A percentile compares a stretch with the other conserved stretches of the same genome.
These are phyloP conservation scores for Rachycentron canadum DNA, from an alignment of 2,797 vertebrate species.

Conservation along the genomic window DNA sequence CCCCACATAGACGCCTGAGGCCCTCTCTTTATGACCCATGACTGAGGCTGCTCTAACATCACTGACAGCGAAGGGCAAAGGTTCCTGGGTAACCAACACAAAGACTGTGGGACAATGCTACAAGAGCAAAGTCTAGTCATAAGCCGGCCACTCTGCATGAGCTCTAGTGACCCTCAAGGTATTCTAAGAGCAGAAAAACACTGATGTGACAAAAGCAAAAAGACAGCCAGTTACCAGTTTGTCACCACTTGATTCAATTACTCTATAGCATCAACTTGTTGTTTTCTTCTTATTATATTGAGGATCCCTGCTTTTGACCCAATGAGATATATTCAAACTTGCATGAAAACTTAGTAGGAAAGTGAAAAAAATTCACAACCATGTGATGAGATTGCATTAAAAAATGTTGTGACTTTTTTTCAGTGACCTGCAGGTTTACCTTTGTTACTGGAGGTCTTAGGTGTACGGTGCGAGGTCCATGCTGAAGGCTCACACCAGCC, in stretches of 20 bases:
- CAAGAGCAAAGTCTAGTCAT: conserved; percentile 74
- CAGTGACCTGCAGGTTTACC: conserved; percentile 79
- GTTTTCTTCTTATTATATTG: not conserved
- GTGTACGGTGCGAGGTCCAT: conserved; percentile 96
- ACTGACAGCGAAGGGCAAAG: conserved; percentile 86
- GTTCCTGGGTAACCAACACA: conserved; percentile 85
- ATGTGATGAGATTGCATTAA: not conserved
- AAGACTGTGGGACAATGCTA: conserved; percentile 82
- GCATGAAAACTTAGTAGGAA: not conserved
- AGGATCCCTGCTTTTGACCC: not conserved
- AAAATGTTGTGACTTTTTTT: not conserved
- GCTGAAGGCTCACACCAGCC: conserved; percentile 95
- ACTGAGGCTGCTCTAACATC: conserved; percentile 84
- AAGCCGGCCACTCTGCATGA: conserved; percentile 60
- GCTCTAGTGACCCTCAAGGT: conserved; percentile 45
- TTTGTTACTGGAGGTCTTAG: conserved; percentile 90
- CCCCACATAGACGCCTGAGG: conserved; percentile 76
- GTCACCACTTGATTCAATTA: not conserved
- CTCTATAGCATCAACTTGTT: not conserved
- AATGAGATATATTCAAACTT: conserved; percentile 11
- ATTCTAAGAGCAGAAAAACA: conserved; percentile 49
- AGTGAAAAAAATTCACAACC: not conserved
- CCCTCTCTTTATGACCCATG: conserved; percentile 86
- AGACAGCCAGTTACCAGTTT: conserved; percentile 9
- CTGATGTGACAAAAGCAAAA: conserved; percentile 36